A percentile compares a stretch with the other conserved stretches of the same genome.
Evolutionary conservation across 1,140 invertebrate genomes (phyloP).

Genomic region (Anastatus disparis): DNA sequence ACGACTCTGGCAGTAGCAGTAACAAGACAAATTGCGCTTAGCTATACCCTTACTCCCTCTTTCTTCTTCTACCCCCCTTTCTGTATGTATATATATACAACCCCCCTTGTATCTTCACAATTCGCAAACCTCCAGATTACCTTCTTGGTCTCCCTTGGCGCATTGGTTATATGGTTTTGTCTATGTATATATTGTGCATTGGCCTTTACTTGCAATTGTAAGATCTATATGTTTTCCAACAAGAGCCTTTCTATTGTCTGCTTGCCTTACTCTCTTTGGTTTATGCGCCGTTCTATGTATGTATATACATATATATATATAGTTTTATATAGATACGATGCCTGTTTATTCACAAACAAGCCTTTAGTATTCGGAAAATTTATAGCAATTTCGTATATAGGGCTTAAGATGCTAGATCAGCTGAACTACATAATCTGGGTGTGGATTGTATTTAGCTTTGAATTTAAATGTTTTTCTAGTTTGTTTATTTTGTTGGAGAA

Average conservation of each 20-base stretch:
- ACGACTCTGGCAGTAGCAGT: conserved; percentile 20
- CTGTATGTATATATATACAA: too few relatives aligned
- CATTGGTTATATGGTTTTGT: too few relatives aligned
- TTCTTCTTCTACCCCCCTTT: background rate
- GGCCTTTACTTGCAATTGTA: background rate
- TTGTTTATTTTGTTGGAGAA: too few relatives aligned
- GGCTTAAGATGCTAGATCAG: conserved; percentile 10
- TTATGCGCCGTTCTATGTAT: background rate
- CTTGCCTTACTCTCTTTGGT: background rate
- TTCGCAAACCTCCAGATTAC: conserved; percentile 46
- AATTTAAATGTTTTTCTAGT: too few relatives aligned
- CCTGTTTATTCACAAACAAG: too few relatives aligned
- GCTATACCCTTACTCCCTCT: background rate
- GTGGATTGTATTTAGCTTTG: too few relatives aligned
- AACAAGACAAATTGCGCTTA: conserved; percentile 52
- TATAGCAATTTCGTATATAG: conserved; percentile 1
- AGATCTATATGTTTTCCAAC: background rate
- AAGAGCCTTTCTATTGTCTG: conserved; percentile 5
- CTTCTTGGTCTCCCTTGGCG: conserved; percentile 28
- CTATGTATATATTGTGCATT: too few relatives aligned
- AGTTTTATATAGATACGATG: background rate
- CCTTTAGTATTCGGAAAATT: background rate
- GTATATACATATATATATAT: background rate
- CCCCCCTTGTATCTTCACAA: conserved; percentile 49
- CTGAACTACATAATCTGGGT: too few relatives aligned